Evolutionary conservation across 2,113 vertebrate genomes (phyloP).

Genomic region (Corythornis cristatus): DNA sequence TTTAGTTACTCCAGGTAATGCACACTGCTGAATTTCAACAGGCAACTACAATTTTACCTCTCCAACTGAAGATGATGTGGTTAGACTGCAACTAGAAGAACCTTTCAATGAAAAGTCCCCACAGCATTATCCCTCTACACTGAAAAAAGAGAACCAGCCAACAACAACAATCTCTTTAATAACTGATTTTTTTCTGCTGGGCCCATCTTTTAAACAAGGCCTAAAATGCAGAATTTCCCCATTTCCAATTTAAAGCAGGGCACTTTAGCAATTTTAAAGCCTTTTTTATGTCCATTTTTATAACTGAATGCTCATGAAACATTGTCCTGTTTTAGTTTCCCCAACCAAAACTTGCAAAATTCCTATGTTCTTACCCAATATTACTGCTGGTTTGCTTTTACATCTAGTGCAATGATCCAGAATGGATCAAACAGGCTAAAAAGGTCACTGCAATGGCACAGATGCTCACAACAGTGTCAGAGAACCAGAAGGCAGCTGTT

Average conservation of each 20-base stretch:
- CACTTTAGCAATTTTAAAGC: not conserved
- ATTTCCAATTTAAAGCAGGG: not conserved
- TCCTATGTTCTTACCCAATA: not conserved
- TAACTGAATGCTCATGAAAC: not conserved
- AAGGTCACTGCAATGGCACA: accelerated
- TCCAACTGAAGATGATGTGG: not conserved
- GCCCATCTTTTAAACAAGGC: not conserved
- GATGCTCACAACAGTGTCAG: accelerated
- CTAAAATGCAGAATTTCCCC: not conserved
- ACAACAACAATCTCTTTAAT: not conserved
- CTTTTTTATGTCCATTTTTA: not conserved
- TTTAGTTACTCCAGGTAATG: not conserved
- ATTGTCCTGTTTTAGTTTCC: not conserved
- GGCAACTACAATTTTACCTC: not conserved
- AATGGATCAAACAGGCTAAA: not conserved
- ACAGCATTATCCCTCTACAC: not conserved
- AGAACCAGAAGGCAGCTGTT: not conserved
- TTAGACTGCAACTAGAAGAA: not conserved
- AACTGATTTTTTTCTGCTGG: not conserved
- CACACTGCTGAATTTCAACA: not conserved
- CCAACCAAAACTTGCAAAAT: not conserved
- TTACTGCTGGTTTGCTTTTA: not conserved
- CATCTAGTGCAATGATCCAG: not conserved
- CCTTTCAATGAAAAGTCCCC: not conserved
- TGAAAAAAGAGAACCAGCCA: not conserved